phyloP scores from a whole-genome alignment of 2,113 vertebrate species.

The Istiophorus platypterus region DNA sequence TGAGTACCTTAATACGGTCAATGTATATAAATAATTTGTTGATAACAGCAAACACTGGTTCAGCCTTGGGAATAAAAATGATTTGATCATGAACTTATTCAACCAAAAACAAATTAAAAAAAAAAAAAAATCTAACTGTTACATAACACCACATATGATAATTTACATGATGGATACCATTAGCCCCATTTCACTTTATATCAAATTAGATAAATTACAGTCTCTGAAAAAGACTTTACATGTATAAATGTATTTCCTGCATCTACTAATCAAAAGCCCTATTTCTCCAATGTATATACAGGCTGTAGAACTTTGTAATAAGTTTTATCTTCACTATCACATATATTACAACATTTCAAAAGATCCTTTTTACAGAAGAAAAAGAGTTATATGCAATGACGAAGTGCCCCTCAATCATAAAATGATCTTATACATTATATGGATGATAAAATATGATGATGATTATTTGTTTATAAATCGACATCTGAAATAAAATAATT shows the following conservation, averaged over 20 bases:
- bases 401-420: conserved; percentile 83
- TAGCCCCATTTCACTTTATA: conserved; percentile 81
- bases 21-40: conserved; percentile 70
- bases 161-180: conserved; percentile 78
- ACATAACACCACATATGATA: conserved; percentile 70
- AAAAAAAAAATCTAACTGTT: conserved; percentile 47
- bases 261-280: conserved; percentile 87
- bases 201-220: conserved; percentile 83
- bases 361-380: conserved; percentile 90
- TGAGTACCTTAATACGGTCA: conserved; percentile 64
- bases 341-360: conserved; percentile 91
- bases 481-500: conserved; percentile 82
- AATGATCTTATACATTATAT: conserved; percentile 81
- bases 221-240: conserved; percentile 83
- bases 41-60: conserved; percentile 74
- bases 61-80: conserved; percentile 67
- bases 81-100: conserved; percentile 64
- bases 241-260: conserved; percentile 86
- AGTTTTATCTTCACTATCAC: conserved; percentile 88
- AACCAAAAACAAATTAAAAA: conserved; percentile 64
- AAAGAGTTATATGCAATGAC: conserved; percentile 82
- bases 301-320: conserved; percentile 91
- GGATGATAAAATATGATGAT: conserved; percentile 82
- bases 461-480: conserved; percentile 83
- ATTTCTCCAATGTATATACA: conserved; percentile 90